Evolutionary conservation across 1,140 invertebrate species (phyloP), one percentile per base, ranked within the genome.

Genomic region (Oedothorax gibbosus): DNA sequence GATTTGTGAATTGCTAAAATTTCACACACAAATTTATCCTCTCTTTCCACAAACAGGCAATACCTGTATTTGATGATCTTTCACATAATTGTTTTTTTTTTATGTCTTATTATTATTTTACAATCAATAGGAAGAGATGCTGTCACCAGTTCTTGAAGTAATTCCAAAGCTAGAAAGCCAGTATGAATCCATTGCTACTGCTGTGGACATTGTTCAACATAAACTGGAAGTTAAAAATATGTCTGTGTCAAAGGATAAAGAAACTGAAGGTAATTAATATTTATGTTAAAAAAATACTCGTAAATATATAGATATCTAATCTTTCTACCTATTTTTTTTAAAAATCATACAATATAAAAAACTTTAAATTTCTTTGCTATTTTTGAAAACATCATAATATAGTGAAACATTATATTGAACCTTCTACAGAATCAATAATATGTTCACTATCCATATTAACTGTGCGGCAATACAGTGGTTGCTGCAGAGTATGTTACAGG

Each of bases 131-230:
- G 69, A 71, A 71, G 15, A 54, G 12, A 53, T 71, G 50, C 69
- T 71, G 51, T 71, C 54, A 18, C 69, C 69, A 53, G 69, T 51
- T 20, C 69, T 71, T 20, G 50, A 71, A 18, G 54, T 51, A 20
- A 71, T 71, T 11, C 54, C 50, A 10, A 51, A 53, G 49, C 8
- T 71, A 51, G 51, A 71, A 8, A 71, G 21, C 10, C 50, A 53
- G 8, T 71, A 71, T 71, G 69, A 71, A 54, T n/a, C 51, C n/a
- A 71, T 71, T 21, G 69, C 50, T n/a, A 54, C 69, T 11, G 14
- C 50, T 71, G 69, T 71, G 18, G 51, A 71, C 20, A 53, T 51
- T 71, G 69, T 71, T n/a, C 69, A 10, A 53, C 69, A 71, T 20
- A 54, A 71, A 71, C 3, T 71, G n/a, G 69, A 51, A 53, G 15